Evolutionary conservation across 2,797 vertebrate species (phyloP), one percentile per base, ranked within the genome.

Genomic region (Cercopithecus hamlyni): DNA sequence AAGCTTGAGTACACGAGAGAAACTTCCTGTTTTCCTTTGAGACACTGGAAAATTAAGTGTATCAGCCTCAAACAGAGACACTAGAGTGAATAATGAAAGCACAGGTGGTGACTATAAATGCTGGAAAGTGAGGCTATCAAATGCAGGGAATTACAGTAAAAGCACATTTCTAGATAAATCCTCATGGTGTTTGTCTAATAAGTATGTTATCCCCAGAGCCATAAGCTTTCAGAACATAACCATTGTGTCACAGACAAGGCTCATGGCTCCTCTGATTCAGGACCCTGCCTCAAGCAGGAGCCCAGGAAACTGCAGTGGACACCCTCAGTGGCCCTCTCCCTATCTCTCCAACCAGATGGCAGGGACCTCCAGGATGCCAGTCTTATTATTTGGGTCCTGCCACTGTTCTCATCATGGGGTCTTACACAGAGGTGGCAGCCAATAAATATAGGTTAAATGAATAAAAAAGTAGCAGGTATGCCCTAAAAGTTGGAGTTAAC

Each of bases 91-190:
- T 82, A 41, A 95, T 83, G 93, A 88, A 89, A 79, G 93, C 83
- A 73, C 89, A 97, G 82, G 82, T 91, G 97, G 73, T 52, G 67
- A 73, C 91, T 82, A 55, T 94, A 93, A 93, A 92, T 19, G 43
- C 1, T 77, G n/a, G 48, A 82, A 88, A 92, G 67, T 79, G 43
- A 91, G 57, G 87, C 79, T 70, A 58, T 94, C 96, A 94, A 88
- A 82, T 48, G 45, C 73, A 94, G 36, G 7, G 39, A 82, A 75
- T 95, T 93, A 85, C 82, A 70, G 2, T 79, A 58, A 75, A 94
- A 97, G 55, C 89, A 93, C 41, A 88, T 95, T 97, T 94, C 88
- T 88, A 90, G 70, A 72, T 93, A 97, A 96, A 96, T 79, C 86
- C 50, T 93, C 86, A 41, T 2, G 45, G 67, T 17, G 19, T 85